A percentile compares a stretch with the other conserved stretches of the same genome.
phyloP scores from a whole-genome alignment of 1,140 invertebrate genomes.

The Harpegnathos saltator region DNA sequence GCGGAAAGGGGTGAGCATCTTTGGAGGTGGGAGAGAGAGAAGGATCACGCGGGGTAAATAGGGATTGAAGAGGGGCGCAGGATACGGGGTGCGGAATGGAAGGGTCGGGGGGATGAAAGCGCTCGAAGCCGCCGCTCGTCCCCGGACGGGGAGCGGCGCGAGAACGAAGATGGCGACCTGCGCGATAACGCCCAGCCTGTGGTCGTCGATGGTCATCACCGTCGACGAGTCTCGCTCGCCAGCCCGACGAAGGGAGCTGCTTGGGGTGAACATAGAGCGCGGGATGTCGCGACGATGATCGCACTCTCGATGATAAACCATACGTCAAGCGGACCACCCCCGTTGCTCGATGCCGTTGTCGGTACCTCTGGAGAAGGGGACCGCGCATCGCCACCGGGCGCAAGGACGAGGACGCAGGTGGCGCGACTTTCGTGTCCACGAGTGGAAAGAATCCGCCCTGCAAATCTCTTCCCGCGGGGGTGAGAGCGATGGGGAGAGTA shows the following conservation, averaged over 20 bases:
- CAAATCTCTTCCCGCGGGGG: conserved; percentile 49
- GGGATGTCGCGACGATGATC: neutral
- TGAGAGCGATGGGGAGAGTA: conserved; percentile 22
- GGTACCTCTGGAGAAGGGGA: neutral
- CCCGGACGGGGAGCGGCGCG: conserved; percentile 79
- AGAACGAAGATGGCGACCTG: conserved; percentile 81
- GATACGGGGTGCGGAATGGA: conserved; percentile 22
- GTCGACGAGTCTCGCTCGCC: neutral
- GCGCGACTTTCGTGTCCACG: conserved; percentile 23
- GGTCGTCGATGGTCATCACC: neutral
- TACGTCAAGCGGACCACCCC: neutral
- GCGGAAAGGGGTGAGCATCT: conserved; percentile 9
- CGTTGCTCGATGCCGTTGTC: neutral
- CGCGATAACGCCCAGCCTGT: conserved; percentile 59
- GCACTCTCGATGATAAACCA: too few species aligned
- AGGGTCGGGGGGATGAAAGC: conserved; percentile 65
- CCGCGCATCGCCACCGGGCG: conserved; percentile 24
- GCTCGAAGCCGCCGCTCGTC: conserved; percentile 65
- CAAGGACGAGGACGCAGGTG: conserved; percentile 42
- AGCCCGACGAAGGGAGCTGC: neutral
- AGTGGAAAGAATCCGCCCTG: conserved; percentile 54
- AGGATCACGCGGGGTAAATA: conserved; percentile 21
- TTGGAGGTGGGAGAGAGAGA: conserved; percentile 15
- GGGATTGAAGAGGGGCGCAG: conserved; percentile 14
- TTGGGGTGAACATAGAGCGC: neutral